Conservation (phyloP, 2,113 vertebrate genomes). For the Anser cygnoides region DNA sequence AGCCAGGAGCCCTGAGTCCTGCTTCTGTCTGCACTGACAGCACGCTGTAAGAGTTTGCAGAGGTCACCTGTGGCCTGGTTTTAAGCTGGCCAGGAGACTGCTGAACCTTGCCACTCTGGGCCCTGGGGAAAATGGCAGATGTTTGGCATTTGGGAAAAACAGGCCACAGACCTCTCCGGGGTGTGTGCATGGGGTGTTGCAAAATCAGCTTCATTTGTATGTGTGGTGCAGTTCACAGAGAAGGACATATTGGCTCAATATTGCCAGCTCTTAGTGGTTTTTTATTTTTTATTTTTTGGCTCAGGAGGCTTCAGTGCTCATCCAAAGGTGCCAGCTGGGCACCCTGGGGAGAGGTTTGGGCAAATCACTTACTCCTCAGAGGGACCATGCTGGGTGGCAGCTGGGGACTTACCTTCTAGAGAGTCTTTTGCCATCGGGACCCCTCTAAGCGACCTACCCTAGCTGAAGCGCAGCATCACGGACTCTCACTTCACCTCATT, state of each 20-base stretch:
- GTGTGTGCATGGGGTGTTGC: neutral
- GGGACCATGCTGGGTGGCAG: neutral
- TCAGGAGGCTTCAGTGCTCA: neutral
- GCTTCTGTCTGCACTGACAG: neutral
- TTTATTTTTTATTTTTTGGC: neutral
- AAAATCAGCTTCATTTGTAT: neutral
- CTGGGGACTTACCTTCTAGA: neutral
- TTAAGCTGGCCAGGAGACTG: neutral
- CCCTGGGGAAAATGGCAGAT: neutral
- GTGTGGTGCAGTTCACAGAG: neutral
- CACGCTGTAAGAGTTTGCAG: neutral
- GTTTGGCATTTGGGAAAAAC: neutral
- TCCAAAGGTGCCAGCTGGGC: neutral
- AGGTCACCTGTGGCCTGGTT: neutral
- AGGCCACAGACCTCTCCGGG: neutral
- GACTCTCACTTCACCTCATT: neutral
- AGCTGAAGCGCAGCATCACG: neutral
- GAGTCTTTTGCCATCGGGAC: neutral
- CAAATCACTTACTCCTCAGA: neutral
- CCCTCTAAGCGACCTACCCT: neutral
- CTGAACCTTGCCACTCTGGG: neutral
- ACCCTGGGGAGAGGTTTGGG: neutral
- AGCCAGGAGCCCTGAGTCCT: neutral
- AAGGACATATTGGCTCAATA: neutral
- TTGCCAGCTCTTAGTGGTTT: neutral